A percentile compares a stretch with the other conserved stretches of the same genome.
Evolutionary conservation across 2,113 vertebrate genomes (phyloP).

Genomic region (Promerops cafer): DNA sequence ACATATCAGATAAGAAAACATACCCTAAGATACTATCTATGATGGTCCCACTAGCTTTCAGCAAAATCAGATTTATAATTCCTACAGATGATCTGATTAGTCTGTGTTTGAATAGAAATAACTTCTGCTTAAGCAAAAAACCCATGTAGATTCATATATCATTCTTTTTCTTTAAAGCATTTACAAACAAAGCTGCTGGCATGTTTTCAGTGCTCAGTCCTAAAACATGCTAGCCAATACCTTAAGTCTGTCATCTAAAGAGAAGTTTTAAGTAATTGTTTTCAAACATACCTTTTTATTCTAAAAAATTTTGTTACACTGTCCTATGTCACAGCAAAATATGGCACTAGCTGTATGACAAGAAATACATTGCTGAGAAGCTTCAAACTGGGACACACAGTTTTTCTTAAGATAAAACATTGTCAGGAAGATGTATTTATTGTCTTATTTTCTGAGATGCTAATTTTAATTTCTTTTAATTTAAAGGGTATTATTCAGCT

Average conservation of each 20-base stretch:
- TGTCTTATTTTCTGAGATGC: not conserved
- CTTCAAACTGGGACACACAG: not conserved
- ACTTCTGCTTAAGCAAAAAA: not conserved
- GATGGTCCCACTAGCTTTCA: not conserved
- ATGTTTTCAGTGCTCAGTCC: not conserved
- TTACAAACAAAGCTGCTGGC: not conserved
- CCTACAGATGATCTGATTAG: not conserved
- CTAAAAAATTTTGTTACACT: not conserved
- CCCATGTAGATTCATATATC: no score
- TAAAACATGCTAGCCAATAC: not conserved
- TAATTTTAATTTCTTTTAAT: not conserved
- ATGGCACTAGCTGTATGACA: not conserved
- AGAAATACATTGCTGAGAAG: not conserved
- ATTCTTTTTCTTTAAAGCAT: not conserved
- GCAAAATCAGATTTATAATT: not conserved
- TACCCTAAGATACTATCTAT: not conserved
- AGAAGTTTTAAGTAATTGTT: not conserved
- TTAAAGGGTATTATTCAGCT: conserved; percentile 93
- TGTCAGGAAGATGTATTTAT: not conserved
- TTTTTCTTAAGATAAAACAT: not conserved
- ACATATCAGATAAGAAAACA: not conserved
- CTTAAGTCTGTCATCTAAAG: not conserved
- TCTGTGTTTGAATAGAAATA: not conserved
- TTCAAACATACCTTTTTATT: not conserved
- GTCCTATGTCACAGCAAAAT: not conserved